Conservation (phyloP, 1,140 invertebrate species). For the Augochlora pura region DNA sequence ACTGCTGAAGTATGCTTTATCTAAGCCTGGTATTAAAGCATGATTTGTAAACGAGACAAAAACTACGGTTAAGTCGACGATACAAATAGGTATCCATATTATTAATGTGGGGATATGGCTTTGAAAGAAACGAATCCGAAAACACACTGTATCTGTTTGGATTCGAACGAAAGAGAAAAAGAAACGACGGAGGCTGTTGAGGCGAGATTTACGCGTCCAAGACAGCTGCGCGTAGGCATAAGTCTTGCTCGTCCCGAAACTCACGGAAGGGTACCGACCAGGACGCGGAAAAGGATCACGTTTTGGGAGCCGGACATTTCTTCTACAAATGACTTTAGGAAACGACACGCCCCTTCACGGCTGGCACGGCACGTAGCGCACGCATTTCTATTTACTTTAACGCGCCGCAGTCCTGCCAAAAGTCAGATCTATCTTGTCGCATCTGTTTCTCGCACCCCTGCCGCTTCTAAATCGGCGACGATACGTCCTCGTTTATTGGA, state of each 20-base stretch:
- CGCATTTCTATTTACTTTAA: constrained; percentile 66
- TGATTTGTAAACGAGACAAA: constrained; percentile 15
- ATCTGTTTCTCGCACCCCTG: constrained; percentile 10
- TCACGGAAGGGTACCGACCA: constrained; percentile 60
- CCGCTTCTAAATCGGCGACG: constrained; percentile 45
- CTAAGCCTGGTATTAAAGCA: neutral
- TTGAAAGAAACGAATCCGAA: constrained; percentile 34
- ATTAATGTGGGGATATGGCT: neutral
- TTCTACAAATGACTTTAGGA: constrained; percentile 77
- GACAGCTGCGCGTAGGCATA: constrained; percentile 70
- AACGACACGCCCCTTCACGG: constrained; percentile 75
- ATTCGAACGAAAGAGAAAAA: constrained; percentile 39
- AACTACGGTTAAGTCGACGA: neutral
- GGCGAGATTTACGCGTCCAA: constrained; percentile 33
- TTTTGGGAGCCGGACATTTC: constrained; percentile 62
- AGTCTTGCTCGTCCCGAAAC: constrained; percentile 52
- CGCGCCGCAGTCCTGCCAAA: constrained; percentile 21
- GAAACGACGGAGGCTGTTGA: constrained; percentile 28
- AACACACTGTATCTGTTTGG: constrained; percentile 2
- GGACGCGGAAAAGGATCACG: constrained; percentile 74
- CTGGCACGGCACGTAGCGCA: constrained; percentile 65
- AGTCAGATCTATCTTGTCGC: constrained; percentile 25
- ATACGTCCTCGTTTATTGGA: constrained; percentile 26
- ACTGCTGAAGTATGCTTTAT: neutral
- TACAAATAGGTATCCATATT: neutral